A percentile compares a stretch with the other conserved stretches of the same genome.
Conservation (phyloP, 2,797 vertebrate species). For the Fundulus diaphanus region DNA sequence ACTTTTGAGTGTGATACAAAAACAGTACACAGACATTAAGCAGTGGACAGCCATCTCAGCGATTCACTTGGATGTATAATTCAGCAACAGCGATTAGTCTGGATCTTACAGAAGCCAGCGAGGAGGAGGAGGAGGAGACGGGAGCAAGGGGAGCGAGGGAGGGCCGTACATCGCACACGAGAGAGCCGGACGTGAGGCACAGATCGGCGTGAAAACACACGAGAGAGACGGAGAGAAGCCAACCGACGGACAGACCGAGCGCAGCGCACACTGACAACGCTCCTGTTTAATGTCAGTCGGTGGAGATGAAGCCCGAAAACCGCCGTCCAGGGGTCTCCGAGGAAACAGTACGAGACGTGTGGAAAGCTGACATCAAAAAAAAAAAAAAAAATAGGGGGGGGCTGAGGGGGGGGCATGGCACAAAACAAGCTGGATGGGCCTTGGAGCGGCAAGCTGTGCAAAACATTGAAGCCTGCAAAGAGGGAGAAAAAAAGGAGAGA, state of each 20-base stretch:
- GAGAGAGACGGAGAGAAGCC: conserved; percentile 59
- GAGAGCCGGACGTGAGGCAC: conserved; percentile 67
- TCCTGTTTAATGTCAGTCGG: conserved; percentile 78
- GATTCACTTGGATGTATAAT: conserved; percentile 89
- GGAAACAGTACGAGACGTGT: conserved; percentile 78
- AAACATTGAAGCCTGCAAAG: conserved; percentile 74
- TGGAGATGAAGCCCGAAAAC: conserved; percentile 67
- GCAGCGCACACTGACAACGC: conserved; percentile 57
- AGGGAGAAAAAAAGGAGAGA: conserved; percentile 48
- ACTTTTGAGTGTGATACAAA: conserved; percentile 71
- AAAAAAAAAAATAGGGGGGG: too few relatives aligned
- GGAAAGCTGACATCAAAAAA: conserved; percentile 78
- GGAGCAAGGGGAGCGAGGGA: conserved; percentile 18
- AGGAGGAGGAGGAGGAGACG: conserved; percentile 29
- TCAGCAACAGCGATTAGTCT: conserved; percentile 84
- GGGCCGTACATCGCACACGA: conserved; percentile 69
- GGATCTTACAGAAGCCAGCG: conserved; percentile 70
- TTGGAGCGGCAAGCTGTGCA: conserved; percentile 73
- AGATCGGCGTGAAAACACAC: conserved; percentile 64
- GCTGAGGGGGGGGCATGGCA: conserved; percentile 73
- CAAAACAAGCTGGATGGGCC: conserved; percentile 79
- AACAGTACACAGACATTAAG: conserved; percentile 78
- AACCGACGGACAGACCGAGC: conserved; percentile 62
- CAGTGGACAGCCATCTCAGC: conserved; percentile 74
- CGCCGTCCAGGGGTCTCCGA: conserved; percentile 60